Evolutionary conservation across 92 coral and sea anemone species (phyloP), one percentile per base, ranked within the genome.

Genomic region (Bergia puertoricense): DNA sequence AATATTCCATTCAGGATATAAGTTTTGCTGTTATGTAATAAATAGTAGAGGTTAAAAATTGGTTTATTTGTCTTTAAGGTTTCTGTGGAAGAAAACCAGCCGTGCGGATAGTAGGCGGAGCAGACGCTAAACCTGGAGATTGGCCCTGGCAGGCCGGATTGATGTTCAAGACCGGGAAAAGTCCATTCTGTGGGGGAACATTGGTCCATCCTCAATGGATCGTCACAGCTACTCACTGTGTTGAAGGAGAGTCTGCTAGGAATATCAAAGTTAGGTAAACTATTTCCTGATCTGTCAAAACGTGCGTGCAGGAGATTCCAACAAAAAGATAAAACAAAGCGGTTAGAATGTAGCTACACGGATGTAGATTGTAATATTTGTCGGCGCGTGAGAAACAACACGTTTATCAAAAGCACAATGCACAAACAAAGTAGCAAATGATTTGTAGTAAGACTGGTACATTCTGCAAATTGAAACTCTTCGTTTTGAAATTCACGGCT

Each of bases 11-110:
- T 30, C 30, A 30, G 30, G 73, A 2, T 1, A 66, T 4, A 1
- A 1, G 73, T 5, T 2, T 23, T 66, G 37, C 74, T 15, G 11
- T 68, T 22, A 9, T 30, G 1, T 23, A 10, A 7, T 23, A 5
- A 7, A 30, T 48, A 56, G n/a, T 13, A 9, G 2, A 36, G 11
- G 9, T 37, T 56, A 2, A 30, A 30, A 30, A 30, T 30, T 30
- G 30, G 30, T 30, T 56, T 36, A 2, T 40, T 37, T 8, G 13
- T 22, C 39, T 22, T 8, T 38, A 77, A 86, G 91, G 92, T 37
- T 90, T 86, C 56, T 90, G 91, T 56, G 94, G 94, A 6, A 84
- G 79, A 37, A 91, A 92, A 37, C 90, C 93, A 6, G 85, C 65
- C 48, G 88, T 81, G 3, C 79, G 93, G 15, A 91, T 91, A 22